Percentiles rank a stretch among this genome's conserved stretches.
Evolutionary conservation across 2,888 invertebrate genomes (phyloP).

Genomic region (Crocallis elinguaria): DNA sequence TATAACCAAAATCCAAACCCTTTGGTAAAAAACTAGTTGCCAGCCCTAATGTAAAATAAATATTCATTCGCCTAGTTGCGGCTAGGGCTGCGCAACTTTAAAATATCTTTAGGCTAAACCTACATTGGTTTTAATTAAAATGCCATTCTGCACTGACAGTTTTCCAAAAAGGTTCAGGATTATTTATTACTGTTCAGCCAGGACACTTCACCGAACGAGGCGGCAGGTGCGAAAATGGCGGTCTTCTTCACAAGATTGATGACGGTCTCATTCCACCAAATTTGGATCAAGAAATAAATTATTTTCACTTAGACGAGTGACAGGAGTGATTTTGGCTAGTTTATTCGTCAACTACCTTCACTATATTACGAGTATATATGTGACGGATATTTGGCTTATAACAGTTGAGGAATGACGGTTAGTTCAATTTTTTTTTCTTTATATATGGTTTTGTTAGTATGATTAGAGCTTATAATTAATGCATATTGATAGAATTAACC

Average conservation of each 20-base stretch:
- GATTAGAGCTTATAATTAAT: too few species aligned
- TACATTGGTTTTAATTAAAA: slow-evolving; percentile 26
- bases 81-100: not conserved
- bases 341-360: slow-evolving; percentile 17
- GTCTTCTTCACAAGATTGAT: slow-evolving; percentile 36
- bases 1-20: too few species aligned
- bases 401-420: too few species aligned
- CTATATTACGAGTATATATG: too few species aligned
- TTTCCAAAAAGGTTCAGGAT: slow-evolving; percentile 38
- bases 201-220: slow-evolving; percentile 31
- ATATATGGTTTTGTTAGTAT: too few species aligned
- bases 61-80: too few species aligned
- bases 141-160: slow-evolving; percentile 27
- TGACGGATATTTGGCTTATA: slow-evolving; percentile 4
- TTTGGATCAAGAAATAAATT: slow-evolving; percentile 39
- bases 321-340: slow-evolving; percentile 23
- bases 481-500: too few species aligned
- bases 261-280: slow-evolving; percentile 31
- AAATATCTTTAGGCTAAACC: not conserved
- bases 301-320: slow-evolving; percentile 36
- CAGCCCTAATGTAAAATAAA: too few species aligned
- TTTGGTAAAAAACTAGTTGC: too few species aligned
- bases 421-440: too few species aligned
- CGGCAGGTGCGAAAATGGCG: slow-evolving; percentile 40
- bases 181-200: slow-evolving; percentile 38